Evolutionary conservation across 2,888 invertebrate genomes (phyloP).

Genomic region (Cheilosia urbana): DNA sequence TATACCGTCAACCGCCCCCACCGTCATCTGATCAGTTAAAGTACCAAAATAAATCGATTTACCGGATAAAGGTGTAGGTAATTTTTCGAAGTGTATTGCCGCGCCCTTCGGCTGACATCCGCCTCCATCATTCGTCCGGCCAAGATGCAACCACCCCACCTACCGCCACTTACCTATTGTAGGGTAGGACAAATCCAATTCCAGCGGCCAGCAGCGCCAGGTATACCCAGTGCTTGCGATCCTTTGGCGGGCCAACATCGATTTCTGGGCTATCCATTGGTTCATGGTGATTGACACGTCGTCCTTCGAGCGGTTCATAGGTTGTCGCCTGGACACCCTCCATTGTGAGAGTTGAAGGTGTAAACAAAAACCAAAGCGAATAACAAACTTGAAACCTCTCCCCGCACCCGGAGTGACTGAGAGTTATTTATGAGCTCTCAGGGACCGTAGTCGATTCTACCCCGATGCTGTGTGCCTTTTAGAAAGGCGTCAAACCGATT

Average conservation of each 20-base stretch:
- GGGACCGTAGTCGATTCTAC: slow-evolving; percentile 5
- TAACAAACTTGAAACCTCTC: slow-evolving; percentile 26
- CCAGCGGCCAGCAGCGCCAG: slow-evolving; percentile 90
- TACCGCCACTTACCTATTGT: slow-evolving; percentile 89
- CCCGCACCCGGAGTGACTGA: neutral
- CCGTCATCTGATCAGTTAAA: slow-evolving; percentile 3
- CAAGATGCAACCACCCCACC: neutral
- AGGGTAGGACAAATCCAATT: slow-evolving; percentile 94
- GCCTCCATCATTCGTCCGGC: too few relatives aligned
- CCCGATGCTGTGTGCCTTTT: slow-evolving; percentile 3
- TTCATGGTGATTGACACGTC: slow-evolving; percentile 78
- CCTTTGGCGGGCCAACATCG: slow-evolving; percentile 82
- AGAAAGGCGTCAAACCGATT: slow-evolving; percentile 25
- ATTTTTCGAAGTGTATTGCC: slow-evolving; percentile 21
- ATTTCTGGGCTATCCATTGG: slow-evolving; percentile 83
- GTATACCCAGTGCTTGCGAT: slow-evolving; percentile 83
- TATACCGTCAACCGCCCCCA: slow-evolving; percentile 9
- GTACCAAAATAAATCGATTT: slow-evolving; percentile 62
- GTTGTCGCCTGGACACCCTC: slow-evolving; percentile 82
- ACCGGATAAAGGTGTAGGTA: neutral
- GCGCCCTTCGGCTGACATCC: slow-evolving; percentile 22
- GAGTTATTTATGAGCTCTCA: neutral
- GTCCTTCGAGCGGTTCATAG: slow-evolving; percentile 83
- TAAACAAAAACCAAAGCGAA: slow-evolving; percentile 33
- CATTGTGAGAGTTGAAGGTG: slow-evolving; percentile 72